A percentile compares a stretch with the other conserved stretches of the same genome.
Evolutionary conservation across 2,113 vertebrate genomes (phyloP).

Genomic region (Urocolius indicus): DNA sequence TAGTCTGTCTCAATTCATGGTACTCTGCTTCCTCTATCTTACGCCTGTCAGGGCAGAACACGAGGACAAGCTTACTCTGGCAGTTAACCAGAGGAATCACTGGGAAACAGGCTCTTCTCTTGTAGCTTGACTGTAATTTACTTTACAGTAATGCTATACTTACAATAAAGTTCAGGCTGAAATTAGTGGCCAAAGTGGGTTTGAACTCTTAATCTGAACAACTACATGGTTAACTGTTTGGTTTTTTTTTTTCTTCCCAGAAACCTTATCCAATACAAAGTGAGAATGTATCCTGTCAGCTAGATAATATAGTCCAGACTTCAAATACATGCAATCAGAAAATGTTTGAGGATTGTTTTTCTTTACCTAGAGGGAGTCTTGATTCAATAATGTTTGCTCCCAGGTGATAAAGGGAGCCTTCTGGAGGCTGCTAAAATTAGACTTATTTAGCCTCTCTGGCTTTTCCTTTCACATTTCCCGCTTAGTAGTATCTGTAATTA

Average conservation of each 20-base stretch:
- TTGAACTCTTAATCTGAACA: neutral
- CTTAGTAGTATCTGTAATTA: fast-evolving
- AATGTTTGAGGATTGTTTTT: neutral
- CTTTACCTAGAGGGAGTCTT: neutral
- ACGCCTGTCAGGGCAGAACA: neutral
- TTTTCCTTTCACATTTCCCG: neutral
- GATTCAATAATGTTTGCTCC: neutral
- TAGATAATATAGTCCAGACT: too few relatives aligned
- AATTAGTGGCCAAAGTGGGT: neutral
- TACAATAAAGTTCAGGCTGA: neutral
- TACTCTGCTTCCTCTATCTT: neutral
- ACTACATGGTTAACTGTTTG: neutral
- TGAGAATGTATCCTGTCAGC: too few relatives aligned
- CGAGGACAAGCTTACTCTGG: neutral
- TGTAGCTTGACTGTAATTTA: neutral
- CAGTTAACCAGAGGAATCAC: neutral
- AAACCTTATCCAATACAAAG: neutral
- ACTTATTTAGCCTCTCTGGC: neutral
- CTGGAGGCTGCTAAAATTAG: neutral
- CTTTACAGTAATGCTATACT: neutral
- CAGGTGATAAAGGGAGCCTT: neutral
- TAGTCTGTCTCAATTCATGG: neutral
- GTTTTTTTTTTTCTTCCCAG: neutral
- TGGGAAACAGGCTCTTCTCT: neutral
- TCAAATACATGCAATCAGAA: too few relatives aligned